Percentiles rank a stretch among this genome's conserved stretches.
These are phyloP conservation scores for Piprites chloris DNA, from an alignment of 2,113 vertebrate species.

Conservation along the genomic window DNA sequence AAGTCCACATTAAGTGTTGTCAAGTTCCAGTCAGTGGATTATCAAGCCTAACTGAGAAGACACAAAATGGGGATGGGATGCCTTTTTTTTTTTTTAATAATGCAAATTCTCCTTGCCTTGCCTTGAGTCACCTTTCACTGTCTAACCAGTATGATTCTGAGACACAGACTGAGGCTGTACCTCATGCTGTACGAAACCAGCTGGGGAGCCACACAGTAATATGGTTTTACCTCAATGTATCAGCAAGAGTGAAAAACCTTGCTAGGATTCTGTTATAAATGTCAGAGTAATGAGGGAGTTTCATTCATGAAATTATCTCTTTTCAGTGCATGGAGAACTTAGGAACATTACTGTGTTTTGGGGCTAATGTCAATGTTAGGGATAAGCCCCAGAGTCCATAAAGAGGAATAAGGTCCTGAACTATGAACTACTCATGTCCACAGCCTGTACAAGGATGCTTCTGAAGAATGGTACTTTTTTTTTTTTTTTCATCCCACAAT, in stretches of 20 bases:
- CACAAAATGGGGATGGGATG: background rate
- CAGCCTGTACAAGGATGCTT: background rate
- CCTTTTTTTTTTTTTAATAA: background rate
- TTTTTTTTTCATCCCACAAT: background rate
- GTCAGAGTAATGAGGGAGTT: background rate
- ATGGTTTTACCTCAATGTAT: background rate
- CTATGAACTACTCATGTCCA: background rate
- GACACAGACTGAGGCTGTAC: background rate
- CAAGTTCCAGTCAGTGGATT: background rate
- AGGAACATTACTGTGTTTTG: background rate
- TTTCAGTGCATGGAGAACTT: background rate
- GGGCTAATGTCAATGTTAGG: background rate
- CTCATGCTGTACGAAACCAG: background rate
- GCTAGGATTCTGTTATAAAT: background rate
- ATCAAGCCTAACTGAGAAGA: background rate
- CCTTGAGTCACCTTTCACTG: background rate
- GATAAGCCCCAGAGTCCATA: background rate
- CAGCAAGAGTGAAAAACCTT: background rate
- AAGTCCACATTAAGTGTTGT: background rate
- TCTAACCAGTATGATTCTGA: background rate
- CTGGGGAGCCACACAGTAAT: fast-evolving
- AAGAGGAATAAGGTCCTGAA: background rate
- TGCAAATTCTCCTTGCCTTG: background rate
- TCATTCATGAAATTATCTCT: background rate
- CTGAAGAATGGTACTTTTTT: background rate